Conservation (phyloP, 2,113 vertebrate species). For the Forbesichthys agassizii region DNA sequence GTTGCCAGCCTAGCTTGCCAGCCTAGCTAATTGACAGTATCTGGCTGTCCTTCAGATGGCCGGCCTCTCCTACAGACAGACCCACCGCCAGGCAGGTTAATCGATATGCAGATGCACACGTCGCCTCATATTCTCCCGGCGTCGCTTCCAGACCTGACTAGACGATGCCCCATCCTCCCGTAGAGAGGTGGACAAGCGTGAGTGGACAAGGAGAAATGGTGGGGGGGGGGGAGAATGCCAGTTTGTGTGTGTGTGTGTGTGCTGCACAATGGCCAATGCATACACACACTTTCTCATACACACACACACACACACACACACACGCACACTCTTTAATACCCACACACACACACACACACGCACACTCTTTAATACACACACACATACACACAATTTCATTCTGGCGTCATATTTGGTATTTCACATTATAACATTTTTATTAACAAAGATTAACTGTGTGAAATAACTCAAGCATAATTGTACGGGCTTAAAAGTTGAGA, state of each 20-base stretch:
- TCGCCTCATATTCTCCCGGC: constrained; percentile 48
- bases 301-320: not conserved
- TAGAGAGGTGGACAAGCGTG: constrained; percentile 41
- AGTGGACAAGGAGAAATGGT: constrained; percentile 33
- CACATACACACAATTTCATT: too few relatives aligned
- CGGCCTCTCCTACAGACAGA: constrained; percentile 2
- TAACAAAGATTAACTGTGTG: too few relatives aligned
- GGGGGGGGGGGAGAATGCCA: constrained; percentile 47
- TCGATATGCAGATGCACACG: constrained; percentile 30
- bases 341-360: not conserved
- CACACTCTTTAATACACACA: too few relatives aligned
- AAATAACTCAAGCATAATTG: too few relatives aligned
- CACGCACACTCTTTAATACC: not conserved
- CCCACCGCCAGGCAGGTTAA: constrained; percentile 41
- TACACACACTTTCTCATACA: not conserved
- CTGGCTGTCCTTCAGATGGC: constrained; percentile 27
- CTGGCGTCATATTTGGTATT: too few relatives aligned
- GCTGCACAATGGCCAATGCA: too few relatives aligned
- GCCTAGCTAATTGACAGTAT: too few relatives aligned
- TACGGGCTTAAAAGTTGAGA: too few relatives aligned
- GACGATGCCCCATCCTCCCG: constrained; percentile 28
- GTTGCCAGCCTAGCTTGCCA: too few relatives aligned
- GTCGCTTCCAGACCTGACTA: constrained; percentile 42
- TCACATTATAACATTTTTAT: too few relatives aligned
- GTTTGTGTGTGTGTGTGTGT: constrained; percentile 62